Evolutionary conservation across 2,797 vertebrate species (phyloP).

Genomic region (Phoebastria nigripes): DNA sequence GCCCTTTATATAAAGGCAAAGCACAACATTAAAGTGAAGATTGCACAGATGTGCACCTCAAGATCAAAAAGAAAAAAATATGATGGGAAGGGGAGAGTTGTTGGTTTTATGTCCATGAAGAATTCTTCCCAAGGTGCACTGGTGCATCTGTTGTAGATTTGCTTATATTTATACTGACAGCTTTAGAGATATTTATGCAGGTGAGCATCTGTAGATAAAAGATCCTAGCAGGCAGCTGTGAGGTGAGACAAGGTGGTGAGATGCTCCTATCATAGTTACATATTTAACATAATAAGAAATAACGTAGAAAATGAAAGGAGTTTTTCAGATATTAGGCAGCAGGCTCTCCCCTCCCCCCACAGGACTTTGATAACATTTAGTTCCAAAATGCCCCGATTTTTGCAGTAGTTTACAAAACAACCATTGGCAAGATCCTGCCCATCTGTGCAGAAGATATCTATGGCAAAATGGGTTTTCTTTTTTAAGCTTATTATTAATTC

Average conservation of each 20-base stretch:
- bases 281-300: not conserved
- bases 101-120: not conserved
- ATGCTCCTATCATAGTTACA: not conserved
- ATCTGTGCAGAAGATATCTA: not conserved
- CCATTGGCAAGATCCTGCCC: not conserved
- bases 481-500: not conserved
- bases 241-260: not conserved
- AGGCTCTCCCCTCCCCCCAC: not conserved
- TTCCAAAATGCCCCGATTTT: not conserved
- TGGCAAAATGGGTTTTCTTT: not conserved
- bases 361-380: not conserved
- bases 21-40: not conserved
- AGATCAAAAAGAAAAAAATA: conserved; percentile 40
- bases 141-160: not conserved
- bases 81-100: not conserved
- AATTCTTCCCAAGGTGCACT: not conserved
- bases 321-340: not conserved
- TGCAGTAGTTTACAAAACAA: not conserved
- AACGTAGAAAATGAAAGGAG: not conserved
- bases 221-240: not conserved
- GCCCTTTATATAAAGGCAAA: not conserved
- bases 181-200: conserved; percentile 4
- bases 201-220: conserved; percentile 21
- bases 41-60: not conserved
- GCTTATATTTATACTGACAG: not conserved